phyloP scores from a whole-genome alignment of 2,797 vertebrate species.

The Heterohyrax brucei region DNA sequence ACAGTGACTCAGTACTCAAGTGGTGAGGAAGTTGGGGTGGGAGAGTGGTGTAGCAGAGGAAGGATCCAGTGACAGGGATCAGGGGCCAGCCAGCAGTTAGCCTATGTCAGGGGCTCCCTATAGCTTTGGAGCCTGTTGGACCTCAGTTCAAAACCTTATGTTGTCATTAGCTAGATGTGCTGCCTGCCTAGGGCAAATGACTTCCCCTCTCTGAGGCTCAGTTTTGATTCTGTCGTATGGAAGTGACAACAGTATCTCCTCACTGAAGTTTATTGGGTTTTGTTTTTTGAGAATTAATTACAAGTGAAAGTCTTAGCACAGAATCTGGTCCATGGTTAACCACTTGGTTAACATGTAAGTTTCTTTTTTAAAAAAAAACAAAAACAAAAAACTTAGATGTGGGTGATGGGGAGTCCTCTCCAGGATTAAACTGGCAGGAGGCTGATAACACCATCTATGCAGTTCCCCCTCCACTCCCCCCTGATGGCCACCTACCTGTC shows the following conservation, averaged over 20 bases:
- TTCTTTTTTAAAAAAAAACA: background rate
- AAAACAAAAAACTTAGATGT: background rate
- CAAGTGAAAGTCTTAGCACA: background rate
- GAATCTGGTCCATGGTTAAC: background rate
- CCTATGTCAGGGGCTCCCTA: background rate
- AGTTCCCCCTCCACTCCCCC: background rate
- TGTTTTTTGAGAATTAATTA: conserved; percentile 17
- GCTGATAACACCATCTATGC: background rate
- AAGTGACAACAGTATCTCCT: background rate
- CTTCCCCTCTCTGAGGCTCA: background rate
- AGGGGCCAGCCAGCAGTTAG: background rate
- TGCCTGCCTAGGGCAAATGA: background rate
- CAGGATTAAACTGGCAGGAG: background rate
- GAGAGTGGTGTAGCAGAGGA: background rate
- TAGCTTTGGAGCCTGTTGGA: background rate
- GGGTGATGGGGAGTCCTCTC: background rate
- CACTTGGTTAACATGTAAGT: background rate
- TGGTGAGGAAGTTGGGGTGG: background rate
- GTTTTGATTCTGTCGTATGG: background rate
- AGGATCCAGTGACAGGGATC: background rate
- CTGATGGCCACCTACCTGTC: conserved; percentile 76
- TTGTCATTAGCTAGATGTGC: background rate
- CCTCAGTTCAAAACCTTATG: background rate
- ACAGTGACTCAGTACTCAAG: too few species aligned
- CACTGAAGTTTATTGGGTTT: background rate